phyloP scores from a whole-genome alignment of 2,797 vertebrate species.

The Lophius americanus region DNA sequence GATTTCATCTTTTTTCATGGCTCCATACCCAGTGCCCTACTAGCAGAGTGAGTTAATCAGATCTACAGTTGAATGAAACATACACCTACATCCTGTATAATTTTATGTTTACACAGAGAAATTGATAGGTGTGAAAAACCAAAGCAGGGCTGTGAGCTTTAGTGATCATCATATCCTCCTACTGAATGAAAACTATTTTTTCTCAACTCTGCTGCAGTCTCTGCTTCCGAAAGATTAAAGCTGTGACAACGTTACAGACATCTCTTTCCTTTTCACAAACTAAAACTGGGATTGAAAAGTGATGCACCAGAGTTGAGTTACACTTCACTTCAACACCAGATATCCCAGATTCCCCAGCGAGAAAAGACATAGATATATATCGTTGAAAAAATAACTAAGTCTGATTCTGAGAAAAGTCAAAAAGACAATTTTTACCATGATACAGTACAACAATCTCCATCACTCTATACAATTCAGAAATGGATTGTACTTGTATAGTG shows the following conservation, averaged over 20 bases:
- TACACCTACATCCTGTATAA: neutral
- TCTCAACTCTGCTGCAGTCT: too few relatives aligned
- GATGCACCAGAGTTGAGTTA: constrained; percentile 34
- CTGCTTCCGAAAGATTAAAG: constrained; percentile 25
- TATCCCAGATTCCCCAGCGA: constrained; percentile 14
- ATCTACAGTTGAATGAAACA: neutral
- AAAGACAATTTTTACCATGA: neutral
- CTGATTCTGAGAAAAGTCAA: neutral
- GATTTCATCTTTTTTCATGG: constrained; percentile 20
- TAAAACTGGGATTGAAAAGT: constrained; percentile 27
- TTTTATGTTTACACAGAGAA: too few relatives aligned
- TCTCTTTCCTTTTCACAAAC: constrained; percentile 32
- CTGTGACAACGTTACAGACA: constrained; percentile 18
- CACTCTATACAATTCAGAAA: too few relatives aligned
- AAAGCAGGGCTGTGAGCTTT: too few relatives aligned
- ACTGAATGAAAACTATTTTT: too few relatives aligned
- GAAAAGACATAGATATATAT: neutral
- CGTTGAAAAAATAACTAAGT: too few relatives aligned
- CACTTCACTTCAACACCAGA: constrained; percentile 15
- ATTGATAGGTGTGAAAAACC: too few relatives aligned
- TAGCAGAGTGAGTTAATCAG: constrained; percentile 10
- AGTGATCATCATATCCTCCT: too few relatives aligned
- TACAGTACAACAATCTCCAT: too few relatives aligned
- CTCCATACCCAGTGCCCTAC: constrained; percentile 14
- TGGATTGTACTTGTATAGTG: too few relatives aligned